A percentile compares a stretch with the other conserved stretches of the same genome.
Conservation (phyloP, 1,140 invertebrate genomes). For the Eupeodes corollae region DNA sequence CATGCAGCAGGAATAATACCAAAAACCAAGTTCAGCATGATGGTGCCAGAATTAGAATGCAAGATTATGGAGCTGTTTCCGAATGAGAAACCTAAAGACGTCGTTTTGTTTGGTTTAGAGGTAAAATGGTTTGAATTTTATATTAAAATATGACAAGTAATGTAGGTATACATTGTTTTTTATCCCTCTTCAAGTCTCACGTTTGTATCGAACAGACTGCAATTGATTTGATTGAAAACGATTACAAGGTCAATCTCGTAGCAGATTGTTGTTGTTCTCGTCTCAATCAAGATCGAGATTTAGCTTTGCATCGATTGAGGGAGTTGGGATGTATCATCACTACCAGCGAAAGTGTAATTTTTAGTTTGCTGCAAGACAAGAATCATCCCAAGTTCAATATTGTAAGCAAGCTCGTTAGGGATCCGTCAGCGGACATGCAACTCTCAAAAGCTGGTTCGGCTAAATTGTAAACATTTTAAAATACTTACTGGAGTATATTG, state of each 20-base stretch:
- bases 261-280: slow-evolving; percentile 76
- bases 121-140: slow-evolving; percentile 23
- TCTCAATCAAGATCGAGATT: slow-evolving; percentile 51
- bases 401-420: slow-evolving; percentile 52
- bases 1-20: slow-evolving; percentile 49
- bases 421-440: slow-evolving; percentile 42
- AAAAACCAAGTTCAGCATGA: slow-evolving; percentile 82
- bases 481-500: no score
- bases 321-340: slow-evolving; percentile 66
- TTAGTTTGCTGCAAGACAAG: slow-evolving; percentile 62
- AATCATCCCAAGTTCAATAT: slow-evolving; percentile 64
- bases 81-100: slow-evolving; percentile 42
- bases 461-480: slow-evolving; percentile 2
- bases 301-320: slow-evolving; percentile 62
- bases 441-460: slow-evolving; percentile 40
- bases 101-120: slow-evolving; percentile 79
- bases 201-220: slow-evolving; percentile 83
- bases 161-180: background rate
- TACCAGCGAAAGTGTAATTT: slow-evolving; percentile 67
- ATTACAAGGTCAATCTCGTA: slow-evolving; percentile 66
- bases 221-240: slow-evolving; percentile 60
- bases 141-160: background rate
- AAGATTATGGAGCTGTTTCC: slow-evolving; percentile 41
- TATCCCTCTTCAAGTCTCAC: slow-evolving; percentile 49
- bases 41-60: slow-evolving; percentile 55